Evolutionary conservation across 2,113 vertebrate genomes (phyloP).

Genomic region (Gambusia holbrooki): DNA sequence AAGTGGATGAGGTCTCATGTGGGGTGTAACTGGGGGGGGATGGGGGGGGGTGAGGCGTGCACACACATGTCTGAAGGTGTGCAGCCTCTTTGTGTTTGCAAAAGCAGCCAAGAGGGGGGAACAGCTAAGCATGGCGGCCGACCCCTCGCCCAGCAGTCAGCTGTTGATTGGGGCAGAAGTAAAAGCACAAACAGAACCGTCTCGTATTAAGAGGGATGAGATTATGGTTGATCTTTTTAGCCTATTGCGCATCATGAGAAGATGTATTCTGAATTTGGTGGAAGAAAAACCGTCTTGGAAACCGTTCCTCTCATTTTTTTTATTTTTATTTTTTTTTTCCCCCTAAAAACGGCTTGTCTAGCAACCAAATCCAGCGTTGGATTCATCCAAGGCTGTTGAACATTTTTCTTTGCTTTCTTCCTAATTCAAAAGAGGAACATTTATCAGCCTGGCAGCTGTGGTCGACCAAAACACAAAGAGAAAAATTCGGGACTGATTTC

Average conservation of each 20-base stretch:
- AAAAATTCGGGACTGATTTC: neutral
- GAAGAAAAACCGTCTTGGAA: neutral
- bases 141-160: slow-evolving; percentile 55
- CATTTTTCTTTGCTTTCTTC: slow-evolving; percentile 4
- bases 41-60: slow-evolving; percentile 37
- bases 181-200: slow-evolving; percentile 17
- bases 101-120: slow-evolving; percentile 57
- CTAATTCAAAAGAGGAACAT: neutral
- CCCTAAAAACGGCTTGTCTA: neutral
- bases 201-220: slow-evolving; percentile 29
- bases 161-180: slow-evolving; percentile 57
- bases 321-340: too few species aligned
- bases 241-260: neutral
- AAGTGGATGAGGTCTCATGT: slow-evolving; percentile 68
- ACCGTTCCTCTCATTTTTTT: neutral
- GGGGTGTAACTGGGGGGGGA: slow-evolving; percentile 43
- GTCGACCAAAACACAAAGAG: neutral
- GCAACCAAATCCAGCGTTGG: neutral
- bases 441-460: neutral
- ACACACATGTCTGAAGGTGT: slow-evolving; percentile 58
- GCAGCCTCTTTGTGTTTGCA: slow-evolving; percentile 53
- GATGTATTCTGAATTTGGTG: neutral
- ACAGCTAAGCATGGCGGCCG: slow-evolving; percentile 51
- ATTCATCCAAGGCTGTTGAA: neutral
- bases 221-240: slow-evolving; percentile 54